Evolutionary conservation across 1,140 invertebrate genomes (phyloP), one percentile per base, ranked within the genome.

Genomic region (Leptinotarsa defecta): DNA sequence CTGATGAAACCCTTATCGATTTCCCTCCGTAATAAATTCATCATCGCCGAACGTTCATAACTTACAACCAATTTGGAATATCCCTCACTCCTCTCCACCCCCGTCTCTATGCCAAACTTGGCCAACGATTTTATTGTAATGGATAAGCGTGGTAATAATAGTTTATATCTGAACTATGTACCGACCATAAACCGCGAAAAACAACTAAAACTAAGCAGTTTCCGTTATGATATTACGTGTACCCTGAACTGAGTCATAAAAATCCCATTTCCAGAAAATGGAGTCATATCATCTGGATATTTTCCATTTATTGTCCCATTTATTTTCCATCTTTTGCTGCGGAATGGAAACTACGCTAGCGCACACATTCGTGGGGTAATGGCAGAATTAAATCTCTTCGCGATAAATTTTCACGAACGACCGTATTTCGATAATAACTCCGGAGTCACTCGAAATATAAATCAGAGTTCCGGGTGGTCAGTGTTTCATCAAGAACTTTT

Each of bases 221-320:
- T 75, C 74, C 76, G 71, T 65, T 76, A 77, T 79, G 74, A 77
- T 77, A 79, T 77, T 74, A 74, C 76, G 62, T 77, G 76, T 77
- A 71, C 73, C 43, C 74, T 77, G 76, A 76, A 79, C 75, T 76
- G 71, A 74, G 76, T 77, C 78, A 75, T 79, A 79, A 79, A 79
- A 79, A 74, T 77, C 71, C 76, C 78, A 79, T 77, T 79, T 77
- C 76, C 78, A 77, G 78, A 79, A 79, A 79, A 79, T 79, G 76
- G 78, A 79, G 76, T 76, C 78, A 61, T 79, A 79, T 77, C 78
- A 74, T 79, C 78, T 79, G 70, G 78, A 79, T 79, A 79, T 79
- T 79, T 77, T 76, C 73, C 76, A 79, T 79, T 79, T 79, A 79
- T 79, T 77, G 78, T 76, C 11, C 76, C 78, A 77, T 79, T 79